A percentile compares a stretch with the other conserved stretches of the same genome.
phyloP scores from a whole-genome alignment of 2,113 vertebrate species.

The Anser brachyrhynchus region DNA sequence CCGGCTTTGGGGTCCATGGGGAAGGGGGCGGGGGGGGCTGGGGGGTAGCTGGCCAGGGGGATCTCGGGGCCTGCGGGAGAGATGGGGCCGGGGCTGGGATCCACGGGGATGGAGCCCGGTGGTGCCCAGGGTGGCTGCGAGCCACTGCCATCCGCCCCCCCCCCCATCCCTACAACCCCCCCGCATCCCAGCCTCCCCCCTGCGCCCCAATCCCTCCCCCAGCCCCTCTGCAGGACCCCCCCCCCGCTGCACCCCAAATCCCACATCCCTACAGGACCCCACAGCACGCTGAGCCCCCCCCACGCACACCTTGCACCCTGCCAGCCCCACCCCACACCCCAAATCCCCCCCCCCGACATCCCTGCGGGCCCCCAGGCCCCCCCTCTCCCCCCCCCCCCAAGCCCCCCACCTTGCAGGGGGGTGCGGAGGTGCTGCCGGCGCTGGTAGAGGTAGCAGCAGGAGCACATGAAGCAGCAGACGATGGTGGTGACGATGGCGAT shows the following conservation, averaged over 20 bases:
- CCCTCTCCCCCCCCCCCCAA: neutral
- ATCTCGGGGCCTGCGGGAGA: neutral
- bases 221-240: no score
- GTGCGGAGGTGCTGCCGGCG: constrained; percentile 9
- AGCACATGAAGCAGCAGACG: constrained; percentile 61
- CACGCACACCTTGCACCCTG: neutral
- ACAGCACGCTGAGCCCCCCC: no score
- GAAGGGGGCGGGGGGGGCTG: neutral
- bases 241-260: neutral
- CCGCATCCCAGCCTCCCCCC: no score
- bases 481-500: constrained; percentile 56
- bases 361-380: no score
- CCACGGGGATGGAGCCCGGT: no score
- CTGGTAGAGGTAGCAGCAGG: constrained; percentile 58
- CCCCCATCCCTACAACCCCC: no score
- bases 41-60: neutral
- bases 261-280: neutral
- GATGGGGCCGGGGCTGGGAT: neutral
- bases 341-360: no score
- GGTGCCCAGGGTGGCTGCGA: no score
- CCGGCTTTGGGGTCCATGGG: neutral
- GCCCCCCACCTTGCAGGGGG: neutral
- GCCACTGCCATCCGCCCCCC: no score
- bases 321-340: neutral
- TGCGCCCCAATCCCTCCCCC: neutral